phyloP scores from a whole-genome alignment of 2,113 vertebrate species.

The Globicephala melas region DNA sequence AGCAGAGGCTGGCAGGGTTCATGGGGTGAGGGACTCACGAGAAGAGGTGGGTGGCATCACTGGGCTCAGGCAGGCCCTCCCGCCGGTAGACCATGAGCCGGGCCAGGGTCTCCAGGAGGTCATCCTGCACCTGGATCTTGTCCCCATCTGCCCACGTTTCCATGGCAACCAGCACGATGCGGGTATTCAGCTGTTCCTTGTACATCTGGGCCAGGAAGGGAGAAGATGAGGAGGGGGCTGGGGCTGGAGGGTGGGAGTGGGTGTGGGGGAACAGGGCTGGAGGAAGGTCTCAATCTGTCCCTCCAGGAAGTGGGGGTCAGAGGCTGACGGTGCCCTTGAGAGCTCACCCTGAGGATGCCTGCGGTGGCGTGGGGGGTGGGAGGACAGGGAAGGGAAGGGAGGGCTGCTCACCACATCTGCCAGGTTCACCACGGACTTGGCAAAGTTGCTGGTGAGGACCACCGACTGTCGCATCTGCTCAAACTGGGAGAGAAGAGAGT shows the following conservation, averaged over 20 bases:
- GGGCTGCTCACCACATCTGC: slow-evolving; percentile 89
- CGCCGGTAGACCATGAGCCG: slow-evolving; percentile 93
- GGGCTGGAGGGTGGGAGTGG: neutral
- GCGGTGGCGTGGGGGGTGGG: accelerated
- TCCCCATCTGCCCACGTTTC: slow-evolving; percentile 94
- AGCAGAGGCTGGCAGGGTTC: neutral
- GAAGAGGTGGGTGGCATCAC: slow-evolving; percentile 93
- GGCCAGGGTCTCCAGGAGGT: slow-evolving; percentile 89
- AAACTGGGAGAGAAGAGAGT: slow-evolving; percentile 82
- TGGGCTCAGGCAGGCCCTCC: slow-evolving; percentile 87
- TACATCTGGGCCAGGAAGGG: slow-evolving; percentile 85
- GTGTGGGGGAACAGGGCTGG: neutral
- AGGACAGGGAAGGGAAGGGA: too few species aligned
- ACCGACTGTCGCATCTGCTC: slow-evolving; percentile 89
- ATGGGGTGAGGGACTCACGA: slow-evolving; percentile 84
- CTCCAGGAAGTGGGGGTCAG: neutral
- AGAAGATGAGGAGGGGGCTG: neutral
- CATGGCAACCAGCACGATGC: slow-evolving; percentile 97
- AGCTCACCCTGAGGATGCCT: too few species aligned
- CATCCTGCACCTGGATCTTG: slow-evolving; percentile 87
- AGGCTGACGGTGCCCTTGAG: neutral
- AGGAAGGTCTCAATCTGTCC: neutral
- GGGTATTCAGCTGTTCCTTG: slow-evolving; percentile 96
- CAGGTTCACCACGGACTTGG: slow-evolving; percentile 97
- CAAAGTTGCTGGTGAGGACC: slow-evolving; percentile 95